These are phyloP conservation scores for Heliconius ethilla DNA, from an alignment of 2,888 invertebrate species.

Conservation along the genomic window DNA sequence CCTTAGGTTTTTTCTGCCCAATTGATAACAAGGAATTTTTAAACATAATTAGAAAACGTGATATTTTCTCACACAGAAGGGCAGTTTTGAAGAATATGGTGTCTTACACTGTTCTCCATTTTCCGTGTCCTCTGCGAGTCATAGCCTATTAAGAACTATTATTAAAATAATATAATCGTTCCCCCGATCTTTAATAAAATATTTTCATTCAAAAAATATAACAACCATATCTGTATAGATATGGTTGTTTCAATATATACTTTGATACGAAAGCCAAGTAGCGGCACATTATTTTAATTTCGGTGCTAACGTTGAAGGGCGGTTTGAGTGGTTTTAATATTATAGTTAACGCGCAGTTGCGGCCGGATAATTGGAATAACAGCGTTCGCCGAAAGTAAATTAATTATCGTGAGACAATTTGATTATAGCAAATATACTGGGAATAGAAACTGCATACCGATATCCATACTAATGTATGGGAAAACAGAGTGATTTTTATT, in stretches of 20 bases:
- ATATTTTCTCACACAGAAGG: too few relatives aligned
- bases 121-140: too few relatives aligned
- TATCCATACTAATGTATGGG: not conserved
- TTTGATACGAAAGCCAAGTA: constrained; percentile 9
- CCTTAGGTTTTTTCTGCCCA: too few relatives aligned
- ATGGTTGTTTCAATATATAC: not conserved
- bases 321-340: constrained; percentile 47
- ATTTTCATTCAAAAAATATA: not conserved
- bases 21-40: too few relatives aligned
- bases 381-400: constrained; percentile 41
- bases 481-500: not conserved
- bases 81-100: too few relatives aligned
- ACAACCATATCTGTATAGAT: not conserved
- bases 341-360: constrained; percentile 45
- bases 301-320: constrained; percentile 37
- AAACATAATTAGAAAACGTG: too few relatives aligned
- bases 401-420: constrained; percentile 32
- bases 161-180: too few relatives aligned
- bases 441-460: not conserved
- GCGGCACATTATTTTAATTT: constrained; percentile 34
- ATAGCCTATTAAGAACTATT: too few relatives aligned
- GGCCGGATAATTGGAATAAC: constrained; percentile 48
- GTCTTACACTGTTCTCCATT: too few relatives aligned
- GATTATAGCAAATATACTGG: constrained; percentile 8
- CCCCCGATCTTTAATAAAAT: not conserved